Conservation (phyloP, 2,113 vertebrate species). For the Gambusia affinis region DNA sequence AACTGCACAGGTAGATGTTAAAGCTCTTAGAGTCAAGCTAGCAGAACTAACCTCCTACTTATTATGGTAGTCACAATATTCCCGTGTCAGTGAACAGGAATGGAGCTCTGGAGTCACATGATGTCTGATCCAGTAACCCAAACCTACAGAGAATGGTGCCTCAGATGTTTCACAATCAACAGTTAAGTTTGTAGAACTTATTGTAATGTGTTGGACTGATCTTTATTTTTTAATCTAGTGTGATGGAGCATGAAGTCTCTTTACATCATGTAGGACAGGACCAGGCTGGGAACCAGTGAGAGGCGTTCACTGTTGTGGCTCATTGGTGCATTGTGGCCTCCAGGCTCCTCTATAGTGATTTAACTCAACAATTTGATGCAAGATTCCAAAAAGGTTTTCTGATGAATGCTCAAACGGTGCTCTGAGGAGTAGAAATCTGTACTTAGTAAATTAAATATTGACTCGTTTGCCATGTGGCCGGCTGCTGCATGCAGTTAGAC, state of each 20-base stretch:
- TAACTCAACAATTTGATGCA: slow-evolving; percentile 42
- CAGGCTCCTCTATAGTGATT: neutral
- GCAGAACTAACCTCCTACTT: too few species aligned
- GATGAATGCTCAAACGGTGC: slow-evolving; percentile 34
- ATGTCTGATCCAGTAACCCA: too few species aligned
- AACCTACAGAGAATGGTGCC: too few species aligned
- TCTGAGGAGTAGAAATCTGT: slow-evolving; percentile 49
- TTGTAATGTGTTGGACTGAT: too few species aligned
- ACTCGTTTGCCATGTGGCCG: slow-evolving; percentile 52
- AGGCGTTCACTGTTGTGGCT: neutral
- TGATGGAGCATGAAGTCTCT: neutral
- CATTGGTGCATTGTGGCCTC: neutral
- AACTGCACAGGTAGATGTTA: too few species aligned
- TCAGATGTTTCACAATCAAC: neutral
- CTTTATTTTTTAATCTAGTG: neutral
- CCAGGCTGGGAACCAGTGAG: neutral
- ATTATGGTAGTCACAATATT: too few species aligned
- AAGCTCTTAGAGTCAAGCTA: too few species aligned
- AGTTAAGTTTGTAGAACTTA: too few species aligned
- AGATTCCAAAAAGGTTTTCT: slow-evolving; percentile 33
- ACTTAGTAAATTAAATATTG: slow-evolving; percentile 70
- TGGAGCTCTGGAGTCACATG: too few species aligned
- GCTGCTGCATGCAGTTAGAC: slow-evolving; percentile 1
- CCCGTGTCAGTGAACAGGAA: too few species aligned
- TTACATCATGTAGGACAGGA: neutral